Evolutionary conservation across 2,797 vertebrate species (phyloP).

Genomic region (Xiphorhynchus erythropygius): DNA sequence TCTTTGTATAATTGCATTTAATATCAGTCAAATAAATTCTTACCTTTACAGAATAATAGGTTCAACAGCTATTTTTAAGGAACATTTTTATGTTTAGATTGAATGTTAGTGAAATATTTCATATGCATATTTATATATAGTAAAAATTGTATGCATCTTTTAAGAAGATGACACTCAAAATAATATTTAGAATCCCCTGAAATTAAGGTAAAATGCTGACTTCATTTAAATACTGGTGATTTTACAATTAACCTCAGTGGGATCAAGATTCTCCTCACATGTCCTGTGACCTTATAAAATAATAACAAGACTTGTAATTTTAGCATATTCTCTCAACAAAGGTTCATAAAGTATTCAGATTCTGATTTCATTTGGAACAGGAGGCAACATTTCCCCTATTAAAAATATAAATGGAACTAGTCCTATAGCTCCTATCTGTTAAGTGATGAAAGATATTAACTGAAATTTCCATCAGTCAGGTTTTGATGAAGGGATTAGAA

Average conservation of each 20-base stretch:
- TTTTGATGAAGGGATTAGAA: not conserved
- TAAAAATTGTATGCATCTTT: not conserved
- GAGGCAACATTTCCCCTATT: not conserved
- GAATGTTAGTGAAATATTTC: not conserved
- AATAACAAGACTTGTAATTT: not conserved
- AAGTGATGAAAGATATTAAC: not conserved
- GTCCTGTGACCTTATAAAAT: not conserved
- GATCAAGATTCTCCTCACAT: not conserved
- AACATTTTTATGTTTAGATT: slow-evolving; percentile 10
- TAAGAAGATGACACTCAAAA: not conserved
- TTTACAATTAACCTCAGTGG: not conserved
- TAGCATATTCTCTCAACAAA: not conserved
- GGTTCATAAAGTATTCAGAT: not conserved
- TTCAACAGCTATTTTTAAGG: not conserved
- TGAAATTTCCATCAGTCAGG: not conserved
- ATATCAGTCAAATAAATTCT: not conserved
- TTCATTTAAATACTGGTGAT: not conserved
- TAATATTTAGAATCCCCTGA: not conserved
- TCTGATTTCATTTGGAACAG: not conserved
- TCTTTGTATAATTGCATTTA: not conserved
- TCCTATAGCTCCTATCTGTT: not conserved
- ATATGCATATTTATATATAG: not conserved
- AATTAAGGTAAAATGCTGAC: not conserved
- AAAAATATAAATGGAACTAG: not conserved
- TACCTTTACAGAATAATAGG: slow-evolving; percentile 35